These are phyloP conservation scores for pig (Sus scrofa) DNA, from an alignment of 2,113 vertebrate genomes.

Conservation along the genomic window T2T-Sscrofa CM000824.6:94043001-94043500, in stretches of 20 bases:
- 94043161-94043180: background rate
- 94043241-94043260: background rate
- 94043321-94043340: background rate
- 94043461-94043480: background rate
- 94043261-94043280: background rate
- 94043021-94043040: background rate
- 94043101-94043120: background rate
- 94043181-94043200: background rate
- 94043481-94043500: background rate
- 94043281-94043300: background rate
- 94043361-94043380: background rate
- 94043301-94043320: background rate
- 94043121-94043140: background rate
- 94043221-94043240: background rate
- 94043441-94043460: background rate
- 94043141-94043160: background rate
- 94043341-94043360: background rate
- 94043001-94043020: background rate
- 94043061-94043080: background rate
- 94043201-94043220: background rate
- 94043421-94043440: background rate
- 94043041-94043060: background rate
- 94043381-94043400: conserved; percentile 29
- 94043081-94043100: background rate
- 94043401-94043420: conserved; percentile 23